Evolutionary conservation across 2,113 vertebrate genomes (phyloP).

Genomic region (Struthio camelus): DNA sequence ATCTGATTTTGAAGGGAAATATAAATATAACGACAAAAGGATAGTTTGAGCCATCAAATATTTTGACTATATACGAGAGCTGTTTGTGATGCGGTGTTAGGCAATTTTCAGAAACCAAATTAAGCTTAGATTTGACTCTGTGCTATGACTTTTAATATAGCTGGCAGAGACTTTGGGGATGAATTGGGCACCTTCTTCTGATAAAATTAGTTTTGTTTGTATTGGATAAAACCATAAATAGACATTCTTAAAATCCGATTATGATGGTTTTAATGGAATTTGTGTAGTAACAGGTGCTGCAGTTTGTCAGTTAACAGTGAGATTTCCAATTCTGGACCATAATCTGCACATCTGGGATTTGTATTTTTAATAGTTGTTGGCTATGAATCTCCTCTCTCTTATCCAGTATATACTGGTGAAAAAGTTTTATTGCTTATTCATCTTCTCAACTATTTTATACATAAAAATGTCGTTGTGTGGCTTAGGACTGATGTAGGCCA

Average conservation of each 20-base stretch:
- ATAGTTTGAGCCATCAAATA: not conserved
- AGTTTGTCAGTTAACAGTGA: not conserved
- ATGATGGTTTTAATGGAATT: not conserved
- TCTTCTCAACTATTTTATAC: conserved; percentile 3
- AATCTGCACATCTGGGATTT: conserved; percentile 35
- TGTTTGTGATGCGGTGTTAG: not conserved
- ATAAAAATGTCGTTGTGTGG: conserved; percentile 44
- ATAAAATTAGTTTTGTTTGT: not conserved
- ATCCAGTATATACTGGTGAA: not conserved
- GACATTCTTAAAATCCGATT: not conserved
- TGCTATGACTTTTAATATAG: not conserved
- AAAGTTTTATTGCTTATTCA: conserved; percentile 5
- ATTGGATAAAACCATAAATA: not conserved
- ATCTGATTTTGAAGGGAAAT: not conserved
- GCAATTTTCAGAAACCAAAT: not conserved
- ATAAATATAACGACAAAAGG: not conserved
- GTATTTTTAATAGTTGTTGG: conserved; percentile 12
- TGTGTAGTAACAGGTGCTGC: not conserved
- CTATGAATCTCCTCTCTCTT: not conserved
- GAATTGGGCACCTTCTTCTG: not conserved
- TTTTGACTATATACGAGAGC: not conserved
- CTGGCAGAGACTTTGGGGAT: not conserved
- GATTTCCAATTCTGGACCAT: not conserved
- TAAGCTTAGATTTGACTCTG: not conserved
- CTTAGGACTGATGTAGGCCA: not conserved